Evolutionary conservation across 2,888 invertebrate genomes (phyloP).

Genomic region (Tipula helvola): DNA sequence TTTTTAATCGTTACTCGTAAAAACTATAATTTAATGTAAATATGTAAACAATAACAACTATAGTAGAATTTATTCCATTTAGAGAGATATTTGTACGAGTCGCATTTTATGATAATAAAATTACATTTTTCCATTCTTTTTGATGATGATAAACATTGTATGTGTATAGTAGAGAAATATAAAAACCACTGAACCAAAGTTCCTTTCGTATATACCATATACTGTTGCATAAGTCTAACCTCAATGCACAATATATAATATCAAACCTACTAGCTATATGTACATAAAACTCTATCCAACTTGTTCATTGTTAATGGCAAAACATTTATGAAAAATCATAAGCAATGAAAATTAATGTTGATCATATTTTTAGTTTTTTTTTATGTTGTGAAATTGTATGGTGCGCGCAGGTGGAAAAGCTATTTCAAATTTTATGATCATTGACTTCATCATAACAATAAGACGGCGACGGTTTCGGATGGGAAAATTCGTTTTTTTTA

Average conservation of each 20-base stretch:
- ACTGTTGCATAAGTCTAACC: not conserved
- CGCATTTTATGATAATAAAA: not conserved
- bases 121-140: not conserved
- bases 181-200: not conserved
- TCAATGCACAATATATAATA: not conserved
- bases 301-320: not conserved
- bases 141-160: not conserved
- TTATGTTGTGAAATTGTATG: not conserved
- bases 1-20: not conserved
- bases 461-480: not conserved
- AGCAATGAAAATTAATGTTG: not conserved
- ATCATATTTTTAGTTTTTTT: not conserved
- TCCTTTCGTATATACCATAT: not conserved
- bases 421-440: not conserved
- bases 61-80: not conserved
- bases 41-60: not conserved
- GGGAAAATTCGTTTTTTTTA: not conserved
- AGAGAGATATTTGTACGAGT: not conserved
- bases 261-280: not conserved
- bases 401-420: not conserved
- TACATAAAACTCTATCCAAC: not conserved
- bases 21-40: not conserved
- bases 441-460: not conserved
- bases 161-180: not conserved
- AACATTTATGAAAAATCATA: not conserved